Conservation (phyloP, 2,113 vertebrate genomes). For the Atrichornis clamosus region DNA sequence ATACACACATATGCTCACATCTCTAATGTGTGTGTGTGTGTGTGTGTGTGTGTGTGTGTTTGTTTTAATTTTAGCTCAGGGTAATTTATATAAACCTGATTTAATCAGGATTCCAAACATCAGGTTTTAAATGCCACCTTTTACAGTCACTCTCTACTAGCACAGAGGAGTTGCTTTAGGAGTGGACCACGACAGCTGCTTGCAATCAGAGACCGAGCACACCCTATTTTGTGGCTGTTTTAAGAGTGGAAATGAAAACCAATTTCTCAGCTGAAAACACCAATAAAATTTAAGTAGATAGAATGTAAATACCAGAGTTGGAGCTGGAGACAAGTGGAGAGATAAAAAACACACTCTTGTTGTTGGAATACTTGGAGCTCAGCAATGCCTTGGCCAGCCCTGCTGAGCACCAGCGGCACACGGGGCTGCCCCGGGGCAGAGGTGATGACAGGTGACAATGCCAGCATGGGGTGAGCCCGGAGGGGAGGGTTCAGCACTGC, state of each 20-base stretch:
- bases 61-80: not conserved
- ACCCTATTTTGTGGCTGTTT: slow-evolving; percentile 5
- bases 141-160: not conserved
- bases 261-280: slow-evolving; percentile 50
- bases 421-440: not conserved
- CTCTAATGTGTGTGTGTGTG: not conserved
- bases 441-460: not conserved
- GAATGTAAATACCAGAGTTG: slow-evolving; percentile 43
- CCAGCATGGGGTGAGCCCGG: not conserved
- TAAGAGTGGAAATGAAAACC: slow-evolving; percentile 53
- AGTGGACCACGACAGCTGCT: slow-evolving; percentile 6
- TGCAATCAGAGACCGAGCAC: slow-evolving; percentile 13
- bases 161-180: not conserved
- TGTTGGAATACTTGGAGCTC: slow-evolving; percentile 1
- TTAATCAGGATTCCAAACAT: not conserved
- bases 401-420: not conserved
- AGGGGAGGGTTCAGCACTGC: not conserved
- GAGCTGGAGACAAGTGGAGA: slow-evolving; percentile 7
- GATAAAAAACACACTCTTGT: slow-evolving; percentile 37
- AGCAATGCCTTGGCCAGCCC: not conserved
- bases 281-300: slow-evolving; percentile 57
- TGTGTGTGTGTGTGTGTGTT: no score
- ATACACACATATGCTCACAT: not conserved
- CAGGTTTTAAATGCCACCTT: slow-evolving; percentile 10
- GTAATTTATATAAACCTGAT: not conserved